Evolutionary conservation across 2,113 vertebrate genomes (phyloP).

Genomic region (Alligator mississippiensis): DNA sequence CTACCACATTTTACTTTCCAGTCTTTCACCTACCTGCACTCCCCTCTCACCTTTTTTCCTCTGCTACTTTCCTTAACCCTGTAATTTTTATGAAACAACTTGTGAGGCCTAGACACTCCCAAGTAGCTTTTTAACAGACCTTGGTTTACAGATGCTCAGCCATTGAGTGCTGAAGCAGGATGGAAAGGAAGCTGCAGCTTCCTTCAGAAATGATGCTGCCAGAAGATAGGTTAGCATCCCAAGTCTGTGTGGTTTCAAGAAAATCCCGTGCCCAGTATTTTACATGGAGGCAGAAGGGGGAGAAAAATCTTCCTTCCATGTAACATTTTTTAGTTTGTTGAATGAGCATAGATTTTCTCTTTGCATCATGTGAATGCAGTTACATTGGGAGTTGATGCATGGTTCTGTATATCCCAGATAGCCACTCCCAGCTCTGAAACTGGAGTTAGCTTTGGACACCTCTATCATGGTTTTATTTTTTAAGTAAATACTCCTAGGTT

Average conservation of each 20-base stretch:
- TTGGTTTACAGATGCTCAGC: background rate
- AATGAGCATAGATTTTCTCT: too few species aligned
- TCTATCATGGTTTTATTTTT: background rate
- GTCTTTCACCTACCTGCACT: background rate
- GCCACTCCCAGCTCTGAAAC: background rate
- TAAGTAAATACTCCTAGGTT: background rate
- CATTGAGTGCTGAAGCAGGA: background rate
- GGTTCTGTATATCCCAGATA: background rate
- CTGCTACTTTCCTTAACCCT: background rate
- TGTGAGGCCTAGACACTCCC: background rate
- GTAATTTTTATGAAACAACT: background rate
- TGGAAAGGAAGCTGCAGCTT: background rate
- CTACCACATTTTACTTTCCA: background rate
- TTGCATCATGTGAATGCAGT: too few species aligned
- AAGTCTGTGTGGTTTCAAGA: background rate
- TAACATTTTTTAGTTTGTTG: background rate
- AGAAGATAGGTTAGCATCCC: background rate
- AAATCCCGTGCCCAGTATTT: background rate
- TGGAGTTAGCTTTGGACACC: background rate
- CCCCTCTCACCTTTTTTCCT: background rate
- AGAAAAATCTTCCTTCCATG: background rate
- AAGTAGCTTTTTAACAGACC: background rate
- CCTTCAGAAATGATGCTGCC: background rate
- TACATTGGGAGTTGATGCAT: background rate
- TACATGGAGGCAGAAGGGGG: background rate